Base-by-base conservation (phyloP, 2,888 invertebrate species). In the Melangyna quadrimaculata region DNA sequence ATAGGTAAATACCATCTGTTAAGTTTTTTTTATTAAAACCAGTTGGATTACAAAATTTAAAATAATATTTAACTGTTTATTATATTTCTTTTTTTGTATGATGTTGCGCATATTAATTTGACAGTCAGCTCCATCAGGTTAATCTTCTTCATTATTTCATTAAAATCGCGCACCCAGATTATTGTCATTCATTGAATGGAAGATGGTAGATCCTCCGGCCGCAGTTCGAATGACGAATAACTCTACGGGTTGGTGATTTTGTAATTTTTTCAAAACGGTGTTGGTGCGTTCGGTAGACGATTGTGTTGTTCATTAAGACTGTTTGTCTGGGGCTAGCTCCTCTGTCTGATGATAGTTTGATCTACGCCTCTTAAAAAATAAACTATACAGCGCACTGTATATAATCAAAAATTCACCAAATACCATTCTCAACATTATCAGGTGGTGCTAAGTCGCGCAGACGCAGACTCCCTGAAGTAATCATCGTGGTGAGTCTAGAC, bases 101-200 rank as follows among this genome's bases (percentile, higher is more conserved):
- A 59, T 59, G 12, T 37, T 17, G 65, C 65, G 65, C 65, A 67
- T 19, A 55, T 29, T 57, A 71, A 72, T 72, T 59, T 35, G 75
- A 77, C 45, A 75, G 67, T 45, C n/a, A 59, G 24, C 32, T 51
- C 32, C 67, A 22, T 67, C 67, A 59, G 73, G 43, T 51, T 77
- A 77, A 71, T 81, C 59, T 51, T 67, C 63, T 53, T 67, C 77
- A 72, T 72, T 53, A 71, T 57, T 65, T 51, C 70, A 74, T 77
- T 71, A 67, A 67, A 40, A 77, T 45, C 77, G 77, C 77, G 77
- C 77, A 71, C 71, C 70, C 78, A 77, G 63, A 70, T 63, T 70
- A 17, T 51, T 69, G 51, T 63, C n/a, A 32, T 55, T 53, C 43
- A 29, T 53, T 37, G 6, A 59, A 22, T 59, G 22, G 14, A 37